A percentile compares a stretch with the other conserved stretches of the same genome.
Evolutionary conservation across 2,113 vertebrate species (phyloP).

Genomic region (Tenrec ecaudatus): DNA sequence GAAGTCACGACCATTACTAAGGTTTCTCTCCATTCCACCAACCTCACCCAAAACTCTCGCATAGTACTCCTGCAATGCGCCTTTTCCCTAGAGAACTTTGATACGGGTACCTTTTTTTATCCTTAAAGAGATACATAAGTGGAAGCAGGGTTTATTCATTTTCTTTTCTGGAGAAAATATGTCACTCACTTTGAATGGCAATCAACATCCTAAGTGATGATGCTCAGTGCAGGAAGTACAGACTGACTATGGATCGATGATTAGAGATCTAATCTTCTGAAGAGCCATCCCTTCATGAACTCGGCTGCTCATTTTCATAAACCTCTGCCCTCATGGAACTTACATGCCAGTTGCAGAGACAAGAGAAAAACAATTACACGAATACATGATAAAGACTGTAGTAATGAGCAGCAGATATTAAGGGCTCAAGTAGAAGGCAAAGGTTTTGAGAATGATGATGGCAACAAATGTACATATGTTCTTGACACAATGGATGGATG

Average conservation of each 20-base stretch:
- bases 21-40: conserved; percentile 30
- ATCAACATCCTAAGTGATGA: not conserved
- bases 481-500: too few relatives aligned
- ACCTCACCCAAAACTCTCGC: conserved; percentile 29
- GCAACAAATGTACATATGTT: too few relatives aligned
- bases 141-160: not conserved
- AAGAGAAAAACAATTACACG: conserved; percentile 42
- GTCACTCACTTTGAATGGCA: conserved; percentile 40
- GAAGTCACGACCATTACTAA: conserved; percentile 43
- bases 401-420: too few relatives aligned
- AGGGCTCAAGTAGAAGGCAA: too few relatives aligned
- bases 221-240: not conserved
- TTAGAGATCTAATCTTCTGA: conserved; percentile 14
- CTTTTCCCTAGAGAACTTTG: conserved; percentile 42
- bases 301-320: not conserved
- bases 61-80: not conserved
- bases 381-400: not conserved
- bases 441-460: too few relatives aligned
- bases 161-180: conserved; percentile 33
- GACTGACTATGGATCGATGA: not conserved
- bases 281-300: conserved; percentile 32
- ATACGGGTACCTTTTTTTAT: conserved; percentile 13
- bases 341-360: not conserved
- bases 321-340: not conserved
- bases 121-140: conserved; percentile 9